phyloP scores from a whole-genome alignment of 2,797 vertebrate genomes.

The Merluccius polli region DNA sequence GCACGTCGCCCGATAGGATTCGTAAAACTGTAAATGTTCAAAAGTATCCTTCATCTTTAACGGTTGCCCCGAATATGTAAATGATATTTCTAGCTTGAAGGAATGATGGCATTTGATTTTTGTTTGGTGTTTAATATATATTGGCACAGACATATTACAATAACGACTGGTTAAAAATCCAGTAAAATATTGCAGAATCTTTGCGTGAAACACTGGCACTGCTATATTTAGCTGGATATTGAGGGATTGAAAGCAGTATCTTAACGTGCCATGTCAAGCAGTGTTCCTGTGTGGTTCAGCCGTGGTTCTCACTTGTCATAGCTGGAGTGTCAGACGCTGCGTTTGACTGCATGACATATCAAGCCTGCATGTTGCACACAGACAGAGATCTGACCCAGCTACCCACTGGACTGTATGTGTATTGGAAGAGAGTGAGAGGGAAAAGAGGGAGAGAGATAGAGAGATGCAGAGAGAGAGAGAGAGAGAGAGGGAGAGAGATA shows the following conservation, averaged over 20 bases:
- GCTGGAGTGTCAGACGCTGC: constrained; percentile 46
- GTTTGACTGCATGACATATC: constrained; percentile 58
- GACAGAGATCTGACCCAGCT: constrained; percentile 74
- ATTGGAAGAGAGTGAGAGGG: constrained; percentile 45
- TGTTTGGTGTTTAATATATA: constrained; percentile 2
- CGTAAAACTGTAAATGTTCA: background rate
- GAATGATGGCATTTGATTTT: background rate
- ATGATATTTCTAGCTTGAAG: background rate
- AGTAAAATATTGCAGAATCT: background rate
- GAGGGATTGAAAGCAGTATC: background rate
- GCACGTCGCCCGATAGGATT: background rate
- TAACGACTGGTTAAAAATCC: background rate
- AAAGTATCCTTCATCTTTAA: no score
- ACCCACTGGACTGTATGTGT: constrained; percentile 70
- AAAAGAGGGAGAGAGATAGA: constrained; percentile 17
- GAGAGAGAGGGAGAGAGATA: constrained; percentile 24
- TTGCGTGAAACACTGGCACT: background rate
- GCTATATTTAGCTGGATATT: background rate
- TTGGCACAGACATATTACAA: constrained; percentile 7
- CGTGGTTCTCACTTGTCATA: constrained; percentile 43
- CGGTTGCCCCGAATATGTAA: no score
- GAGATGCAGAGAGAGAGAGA: constrained; percentile 14
- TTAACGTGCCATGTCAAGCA: constrained; percentile 19
- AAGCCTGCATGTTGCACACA: constrained; percentile 60
- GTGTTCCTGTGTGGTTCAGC: constrained; percentile 41